A percentile compares a stretch with the other conserved stretches of the same genome.
These are phyloP conservation scores for Pantelozetes paolii DNA, from an alignment of 2,888 invertebrate species.

Conservation along the genomic window DNA sequence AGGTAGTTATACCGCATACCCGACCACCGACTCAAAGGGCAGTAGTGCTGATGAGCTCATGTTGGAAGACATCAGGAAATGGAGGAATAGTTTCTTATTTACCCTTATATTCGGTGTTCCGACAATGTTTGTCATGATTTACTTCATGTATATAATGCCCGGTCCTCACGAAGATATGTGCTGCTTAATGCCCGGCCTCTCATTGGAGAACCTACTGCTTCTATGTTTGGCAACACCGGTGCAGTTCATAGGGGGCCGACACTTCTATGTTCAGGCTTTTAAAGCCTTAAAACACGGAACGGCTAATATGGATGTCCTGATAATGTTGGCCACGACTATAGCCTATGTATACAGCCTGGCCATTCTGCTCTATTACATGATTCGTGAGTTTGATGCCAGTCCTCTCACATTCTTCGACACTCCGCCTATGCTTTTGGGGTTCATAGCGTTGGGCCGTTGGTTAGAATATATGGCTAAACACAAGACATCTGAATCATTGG, in stretches of 20 bases:
- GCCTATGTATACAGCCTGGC: slow-evolving; percentile 86
- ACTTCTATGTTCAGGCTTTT: slow-evolving; percentile 78
- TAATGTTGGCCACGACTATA: slow-evolving; percentile 94
- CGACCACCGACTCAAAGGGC: slow-evolving; percentile 56
- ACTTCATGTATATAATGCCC: slow-evolving; percentile 67
- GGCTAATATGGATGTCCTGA: slow-evolving; percentile 99
- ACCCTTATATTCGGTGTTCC: slow-evolving; percentile 91
- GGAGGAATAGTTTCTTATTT: slow-evolving; percentile 87
- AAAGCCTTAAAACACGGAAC: slow-evolving; percentile 77
- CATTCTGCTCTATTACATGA: slow-evolving; percentile 75
- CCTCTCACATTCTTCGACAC: slow-evolving; percentile 99
- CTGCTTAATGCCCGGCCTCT: slow-evolving; percentile 82
- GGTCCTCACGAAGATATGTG: slow-evolving; percentile 54
- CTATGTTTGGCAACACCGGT: slow-evolving; percentile 92
- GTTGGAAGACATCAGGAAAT: slow-evolving; percentile 54
- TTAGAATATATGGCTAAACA: slow-evolving; percentile 98
- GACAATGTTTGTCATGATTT: slow-evolving; percentile 91
- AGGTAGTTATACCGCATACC: slow-evolving; percentile 66
- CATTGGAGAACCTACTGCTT: slow-evolving; percentile 87
- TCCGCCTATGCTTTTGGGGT: slow-evolving; percentile 96
- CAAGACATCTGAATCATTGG: slow-evolving; percentile 95
- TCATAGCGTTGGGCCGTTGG: slow-evolving; percentile 95
- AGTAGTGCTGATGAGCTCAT: slow-evolving; percentile 46
- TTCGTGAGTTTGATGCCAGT: slow-evolving; percentile 69
- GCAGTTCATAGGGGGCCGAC: slow-evolving; percentile 70